Percentiles rank a stretch among this genome's conserved stretches.
Conservation (phyloP, 2,797 vertebrate genomes). For the Falco novaeseelandiae region DNA sequence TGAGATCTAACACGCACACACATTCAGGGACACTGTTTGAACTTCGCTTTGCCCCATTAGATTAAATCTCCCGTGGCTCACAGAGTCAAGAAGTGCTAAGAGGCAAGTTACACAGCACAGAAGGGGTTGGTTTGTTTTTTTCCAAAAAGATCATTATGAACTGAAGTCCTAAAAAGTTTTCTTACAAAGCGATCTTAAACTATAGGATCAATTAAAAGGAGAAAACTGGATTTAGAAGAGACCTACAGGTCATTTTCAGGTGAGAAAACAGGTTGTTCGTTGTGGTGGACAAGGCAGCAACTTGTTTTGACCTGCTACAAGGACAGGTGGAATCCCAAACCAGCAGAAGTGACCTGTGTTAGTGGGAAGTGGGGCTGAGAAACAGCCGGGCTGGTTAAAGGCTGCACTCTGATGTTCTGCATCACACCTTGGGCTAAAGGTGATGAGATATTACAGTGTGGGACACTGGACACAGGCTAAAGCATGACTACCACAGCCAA, state of each 20-base stretch:
- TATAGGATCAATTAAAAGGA: background rate
- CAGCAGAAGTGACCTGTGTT: background rate
- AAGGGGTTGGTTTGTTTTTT: background rate
- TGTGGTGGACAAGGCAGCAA: fast-evolving
- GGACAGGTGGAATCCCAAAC: background rate
- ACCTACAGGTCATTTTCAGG: background rate
- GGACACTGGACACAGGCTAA: background rate
- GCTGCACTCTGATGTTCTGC: background rate
- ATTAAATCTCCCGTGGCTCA: background rate
- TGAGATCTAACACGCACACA: background rate
- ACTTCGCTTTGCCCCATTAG: background rate
- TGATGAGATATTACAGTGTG: background rate
- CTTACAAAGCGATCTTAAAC: background rate
- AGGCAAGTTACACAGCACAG: background rate
- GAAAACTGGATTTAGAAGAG: fast-evolving
- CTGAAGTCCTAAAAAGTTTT: background rate
- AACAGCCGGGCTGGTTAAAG: background rate
- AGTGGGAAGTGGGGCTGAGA: background rate
- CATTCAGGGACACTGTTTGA: background rate
- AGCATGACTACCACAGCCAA: background rate
- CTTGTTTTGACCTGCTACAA: background rate
- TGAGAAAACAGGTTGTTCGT: background rate
- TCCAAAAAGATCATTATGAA: background rate
- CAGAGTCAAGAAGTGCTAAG: background rate
- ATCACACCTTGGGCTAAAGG: background rate